phyloP scores from a whole-genome alignment of 1,140 invertebrate genomes.

The Orussus abietinus region DNA sequence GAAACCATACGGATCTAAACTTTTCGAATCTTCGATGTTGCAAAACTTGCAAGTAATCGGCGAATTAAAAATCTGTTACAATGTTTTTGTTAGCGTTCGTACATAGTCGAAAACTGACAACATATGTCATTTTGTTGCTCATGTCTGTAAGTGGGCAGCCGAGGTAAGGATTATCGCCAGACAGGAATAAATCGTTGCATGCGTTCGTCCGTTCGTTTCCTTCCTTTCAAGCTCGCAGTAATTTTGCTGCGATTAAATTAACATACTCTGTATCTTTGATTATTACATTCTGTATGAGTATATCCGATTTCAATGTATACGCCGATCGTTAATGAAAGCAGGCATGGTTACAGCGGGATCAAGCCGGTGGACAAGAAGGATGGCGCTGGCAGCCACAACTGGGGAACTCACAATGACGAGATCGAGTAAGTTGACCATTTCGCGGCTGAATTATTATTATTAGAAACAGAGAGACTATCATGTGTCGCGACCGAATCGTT shows the following conservation, averaged over 20 bases:
- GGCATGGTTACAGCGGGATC: conserved; percentile 70
- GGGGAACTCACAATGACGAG: conserved; percentile 91
- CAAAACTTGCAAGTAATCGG: too few species aligned
- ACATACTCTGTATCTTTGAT: background rate
- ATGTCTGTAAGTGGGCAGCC: conserved; percentile 30
- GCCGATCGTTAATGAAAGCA: conserved; percentile 41
- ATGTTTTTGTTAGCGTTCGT: background rate
- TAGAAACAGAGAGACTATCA: too few species aligned
- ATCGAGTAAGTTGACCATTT: conserved; percentile 62
- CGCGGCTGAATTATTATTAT: too few species aligned
- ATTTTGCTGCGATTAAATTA: background rate
- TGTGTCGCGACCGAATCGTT: too few species aligned
- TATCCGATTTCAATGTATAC: too few species aligned
- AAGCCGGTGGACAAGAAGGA: conserved; percentile 92
- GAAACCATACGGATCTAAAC: background rate
- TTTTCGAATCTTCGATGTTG: conserved; percentile 1
- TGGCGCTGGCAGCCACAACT: conserved; percentile 90
- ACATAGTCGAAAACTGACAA: too few species aligned
- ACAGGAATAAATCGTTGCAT: background rate
- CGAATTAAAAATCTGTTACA: background rate
- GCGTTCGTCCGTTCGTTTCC: background rate
- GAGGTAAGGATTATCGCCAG: conserved; percentile 33
- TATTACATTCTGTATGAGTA: too few species aligned
- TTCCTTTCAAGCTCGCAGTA: background rate
- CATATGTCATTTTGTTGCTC: conserved; percentile 17